Percentiles rank a stretch among this genome's conserved stretches.
phyloP scores from a whole-genome alignment of 2,888 invertebrate species.

The Erpobdella octoculata region DNA sequence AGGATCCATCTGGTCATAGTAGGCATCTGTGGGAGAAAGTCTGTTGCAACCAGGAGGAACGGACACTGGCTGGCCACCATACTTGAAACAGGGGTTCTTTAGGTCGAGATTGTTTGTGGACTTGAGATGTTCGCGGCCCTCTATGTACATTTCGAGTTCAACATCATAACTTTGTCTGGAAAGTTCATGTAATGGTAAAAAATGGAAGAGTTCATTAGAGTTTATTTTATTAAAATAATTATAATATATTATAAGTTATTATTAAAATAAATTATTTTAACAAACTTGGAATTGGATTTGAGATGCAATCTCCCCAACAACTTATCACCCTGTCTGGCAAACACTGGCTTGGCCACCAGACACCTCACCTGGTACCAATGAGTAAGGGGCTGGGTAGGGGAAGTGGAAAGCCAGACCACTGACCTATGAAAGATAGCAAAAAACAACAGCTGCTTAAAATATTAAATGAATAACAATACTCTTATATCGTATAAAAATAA shows the following conservation, averaged over 20 bases:
- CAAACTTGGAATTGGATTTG: constrained; percentile 77
- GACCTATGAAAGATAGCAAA: constrained; percentile 54
- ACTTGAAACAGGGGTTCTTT: constrained; percentile 78
- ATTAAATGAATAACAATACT: too few species aligned
- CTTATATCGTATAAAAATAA: neutral
- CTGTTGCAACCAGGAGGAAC: constrained; percentile 85
- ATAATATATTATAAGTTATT: neutral
- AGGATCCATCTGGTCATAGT: constrained; percentile 41
- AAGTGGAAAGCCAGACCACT: constrained; percentile 90
- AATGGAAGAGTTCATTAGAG: neutral
- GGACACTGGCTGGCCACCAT: constrained; percentile 59
- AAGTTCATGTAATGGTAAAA: neutral
- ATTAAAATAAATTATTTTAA: neutral
- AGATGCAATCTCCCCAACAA: constrained; percentile 78
- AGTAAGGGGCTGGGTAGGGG: constrained; percentile 92
- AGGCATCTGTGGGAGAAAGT: constrained; percentile 77
- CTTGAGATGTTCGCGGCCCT: constrained; percentile 67
- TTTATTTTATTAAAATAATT: neutral
- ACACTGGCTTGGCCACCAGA: constrained; percentile 81
- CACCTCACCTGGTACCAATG: constrained; percentile 99
- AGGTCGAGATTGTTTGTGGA: constrained; percentile 89
- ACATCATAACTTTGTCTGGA: constrained; percentile 92
- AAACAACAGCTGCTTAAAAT: too few species aligned
- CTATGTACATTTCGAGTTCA: constrained; percentile 82
- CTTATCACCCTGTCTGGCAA: constrained; percentile 85